A percentile compares a stretch with the other conserved stretches of the same genome.
phyloP scores from a whole-genome alignment of 2,797 vertebrate genomes.

The Synanceia verrucosa region DNA sequence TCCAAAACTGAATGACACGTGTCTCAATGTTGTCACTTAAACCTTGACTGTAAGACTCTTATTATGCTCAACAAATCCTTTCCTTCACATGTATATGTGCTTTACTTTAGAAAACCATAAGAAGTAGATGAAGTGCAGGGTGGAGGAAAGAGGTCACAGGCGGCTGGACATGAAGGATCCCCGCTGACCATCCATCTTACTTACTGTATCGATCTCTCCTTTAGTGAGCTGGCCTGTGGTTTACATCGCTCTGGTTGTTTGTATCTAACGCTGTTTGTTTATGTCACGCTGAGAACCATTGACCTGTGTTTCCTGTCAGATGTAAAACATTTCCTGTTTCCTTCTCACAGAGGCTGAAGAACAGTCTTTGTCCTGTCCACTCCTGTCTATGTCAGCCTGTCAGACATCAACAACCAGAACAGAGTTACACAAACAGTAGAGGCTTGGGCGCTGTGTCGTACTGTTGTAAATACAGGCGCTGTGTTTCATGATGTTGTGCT shows the following conservation, averaged over 20 bases:
- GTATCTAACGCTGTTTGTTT: conserved; percentile 20
- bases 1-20: conserved; percentile 46
- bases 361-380: conserved; percentile 40
- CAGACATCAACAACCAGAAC: no score
- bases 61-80: conserved; percentile 67
- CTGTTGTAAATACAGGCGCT: no score
- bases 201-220: conserved; percentile 41
- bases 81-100: no score
- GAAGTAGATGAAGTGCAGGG: conserved; percentile 16
- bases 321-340: conserved; percentile 38
- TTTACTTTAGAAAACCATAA: no score
- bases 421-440: no score
- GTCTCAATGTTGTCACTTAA: conserved; percentile 53
- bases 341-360: conserved; percentile 8
- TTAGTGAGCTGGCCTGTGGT: conserved; percentile 21
- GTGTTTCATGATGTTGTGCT: no score
- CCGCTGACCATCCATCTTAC: conserved; percentile 31
- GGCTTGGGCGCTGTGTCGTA: no score
- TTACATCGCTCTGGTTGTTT: conserved; percentile 29
- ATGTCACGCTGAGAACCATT: conserved; percentile 5
- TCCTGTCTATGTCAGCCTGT: no score
- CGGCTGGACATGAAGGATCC: conserved; percentile 20
- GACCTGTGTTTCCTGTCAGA: conserved; percentile 7
- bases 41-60: conserved; percentile 61
- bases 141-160: conserved; percentile 22